Base-by-base conservation (phyloP, 2,888 invertebrate genomes). In the Drosophila seclusa region DNA sequence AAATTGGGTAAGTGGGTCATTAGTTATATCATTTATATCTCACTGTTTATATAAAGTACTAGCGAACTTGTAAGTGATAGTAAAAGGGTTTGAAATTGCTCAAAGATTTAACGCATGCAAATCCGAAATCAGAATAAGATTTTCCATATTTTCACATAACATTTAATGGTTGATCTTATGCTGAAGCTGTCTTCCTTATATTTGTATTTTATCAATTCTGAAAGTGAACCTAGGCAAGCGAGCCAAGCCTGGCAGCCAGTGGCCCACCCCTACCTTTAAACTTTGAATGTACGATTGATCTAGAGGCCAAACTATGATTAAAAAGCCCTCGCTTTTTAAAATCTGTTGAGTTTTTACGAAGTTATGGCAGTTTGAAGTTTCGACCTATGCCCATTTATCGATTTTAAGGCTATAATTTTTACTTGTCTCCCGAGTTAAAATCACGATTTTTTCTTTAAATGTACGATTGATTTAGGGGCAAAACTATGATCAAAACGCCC, bases 1-100 rank as follows among this genome's bases (percentile, higher is more conserved):
- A 93, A 92, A 89, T 86, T 91, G 89, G 91, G 92, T 91, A 85
- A 85, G 85, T 85, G 88, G 82, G 76, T 81, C 80, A 70, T 27
- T 40, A n/a, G 53, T 32, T 16, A 21, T 21, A 27, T 18, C 10
- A 18, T 18, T 49, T 16, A 24, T 8, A 24, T 24, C 45, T 16
- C 21, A 24, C 16, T 4, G 21, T 45, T 45, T 16, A 7, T 16
- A 4, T 4, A 16, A 45, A 4, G 16, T 13, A 7, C 21, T 16
- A 45, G 13, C 21, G 45, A 4, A 1, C 7, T 21, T 16, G 21
- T 7, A 21, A 7, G 7, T 7, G 13, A 45, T 21, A 7, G 21
- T 24, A 8, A 24, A 45, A 24, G 8, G 0, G 1, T 8, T 8
- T 4, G 2, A 16, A 24, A 16, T 7, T 45, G 24, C 16, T 8